Evolutionary conservation across 1,140 invertebrate genomes (phyloP), one percentile per base, ranked within the genome.

Genomic region (Drosophila parvula): DNA sequence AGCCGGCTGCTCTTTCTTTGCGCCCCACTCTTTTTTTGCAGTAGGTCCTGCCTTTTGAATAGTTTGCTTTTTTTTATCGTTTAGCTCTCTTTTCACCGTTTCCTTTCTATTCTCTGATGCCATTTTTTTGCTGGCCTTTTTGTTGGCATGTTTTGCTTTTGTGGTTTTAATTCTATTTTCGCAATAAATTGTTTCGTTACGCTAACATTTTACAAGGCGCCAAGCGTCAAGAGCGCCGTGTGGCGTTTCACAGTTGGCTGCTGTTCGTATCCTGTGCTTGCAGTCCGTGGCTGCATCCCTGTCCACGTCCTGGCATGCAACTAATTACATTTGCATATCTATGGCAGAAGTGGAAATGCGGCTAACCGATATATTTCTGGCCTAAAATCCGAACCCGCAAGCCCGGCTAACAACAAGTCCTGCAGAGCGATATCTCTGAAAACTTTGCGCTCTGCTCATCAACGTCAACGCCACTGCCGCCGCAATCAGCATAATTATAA

Each of bases 111-210:
- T 58, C 48, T 70, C 43, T 69, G 55, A 32, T 67, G 61, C 50
- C 45, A 18, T 22, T 59, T 53, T 38, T 73, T 57, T 76, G 18
- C 36, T 50, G 38, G 53, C 36, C 44, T 61, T 67, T 63, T 69
- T 75, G 67, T 82, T 79, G 67, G 63, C 68, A 62, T 88, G 79
- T 82, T 88, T 88, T 88, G 83, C 83, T 89, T 88, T 88, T 89
- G 83, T 88, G 83, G 83, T 88, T 88, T 86, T 88, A 88, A 88
- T 88, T 88, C 84, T 88, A 88, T 88, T 89, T 88, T 88, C 83
- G 79, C 83, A 83, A 89, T 88, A 88, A 83, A 88, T 88, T 88
- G 83, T 88, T 88, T 89, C 80, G 80, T 68, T 88, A 79, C 82
- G 79, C 74, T 81, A 85, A 81, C 82, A 85, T 85, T 85, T 86